These are phyloP conservation scores for Myzus persicae DNA, from an alignment of 1,140 invertebrate species.

Conservation along the genomic window DNA sequence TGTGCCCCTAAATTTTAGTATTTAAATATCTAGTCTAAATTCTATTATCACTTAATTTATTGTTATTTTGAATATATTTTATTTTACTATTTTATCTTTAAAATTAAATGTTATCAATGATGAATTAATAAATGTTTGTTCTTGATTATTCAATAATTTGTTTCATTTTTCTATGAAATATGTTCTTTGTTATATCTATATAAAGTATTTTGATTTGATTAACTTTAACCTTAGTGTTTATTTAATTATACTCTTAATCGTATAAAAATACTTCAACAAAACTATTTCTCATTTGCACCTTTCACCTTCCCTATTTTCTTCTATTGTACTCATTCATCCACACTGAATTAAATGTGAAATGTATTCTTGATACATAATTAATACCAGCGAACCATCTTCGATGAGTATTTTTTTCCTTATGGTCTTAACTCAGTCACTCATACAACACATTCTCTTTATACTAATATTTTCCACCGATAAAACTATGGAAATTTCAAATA, in stretches of 20 bases:
- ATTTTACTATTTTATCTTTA: background rate
- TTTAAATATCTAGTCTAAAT: slow-evolving; percentile 6
- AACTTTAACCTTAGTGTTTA: background rate
- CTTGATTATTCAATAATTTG: background rate
- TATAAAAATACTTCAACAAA: background rate
- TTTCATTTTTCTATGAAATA: background rate
- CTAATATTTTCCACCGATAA: background rate
- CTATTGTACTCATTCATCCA: background rate
- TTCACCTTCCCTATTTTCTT: background rate
- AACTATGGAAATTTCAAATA: background rate
- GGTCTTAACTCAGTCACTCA: background rate
- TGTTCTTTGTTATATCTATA: background rate
- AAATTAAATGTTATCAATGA: background rate
- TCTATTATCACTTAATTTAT: background rate
- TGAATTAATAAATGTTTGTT: background rate
- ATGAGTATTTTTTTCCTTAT: background rate
- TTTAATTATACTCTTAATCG: background rate
- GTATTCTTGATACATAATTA: too few species aligned
- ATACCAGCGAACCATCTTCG: too few species aligned
- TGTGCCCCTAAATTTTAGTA: background rate
- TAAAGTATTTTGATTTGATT: background rate
- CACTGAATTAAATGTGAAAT: background rate
- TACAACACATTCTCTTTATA: background rate
- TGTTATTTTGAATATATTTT: background rate
- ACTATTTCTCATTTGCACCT: background rate